These are phyloP conservation scores for Drosophila ohnishii DNA, from an alignment of 1,140 invertebrate genomes.

Conservation along the genomic window DNA sequence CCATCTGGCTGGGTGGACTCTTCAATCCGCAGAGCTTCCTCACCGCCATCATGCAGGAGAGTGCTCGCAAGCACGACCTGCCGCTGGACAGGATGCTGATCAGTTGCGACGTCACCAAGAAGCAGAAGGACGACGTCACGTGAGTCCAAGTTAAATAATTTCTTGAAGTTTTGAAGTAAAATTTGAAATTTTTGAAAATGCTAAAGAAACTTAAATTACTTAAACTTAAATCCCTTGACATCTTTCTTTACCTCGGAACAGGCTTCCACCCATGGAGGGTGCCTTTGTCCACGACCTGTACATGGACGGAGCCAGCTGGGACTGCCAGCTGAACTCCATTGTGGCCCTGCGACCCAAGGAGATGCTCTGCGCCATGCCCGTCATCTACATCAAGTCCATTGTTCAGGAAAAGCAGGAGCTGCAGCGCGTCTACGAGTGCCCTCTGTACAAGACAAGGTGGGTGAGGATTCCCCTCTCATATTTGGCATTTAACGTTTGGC, in stretches of 20 bases:
- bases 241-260: conserved; percentile 64
- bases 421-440: conserved; percentile 94
- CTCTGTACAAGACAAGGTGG: conserved; percentile 95
- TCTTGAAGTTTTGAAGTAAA: neutral
- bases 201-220: no score
- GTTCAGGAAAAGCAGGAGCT: conserved; percentile 95
- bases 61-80: conserved; percentile 97
- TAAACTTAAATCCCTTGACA: neutral
- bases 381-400: conserved; percentile 94
- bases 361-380: conserved; percentile 94
- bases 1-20: conserved; percentile 96
- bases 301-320: conserved; percentile 98
- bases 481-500: neutral
- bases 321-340: conserved; percentile 90
- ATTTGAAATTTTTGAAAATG: no score
- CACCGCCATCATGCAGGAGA: conserved; percentile 98
- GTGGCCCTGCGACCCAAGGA: conserved; percentile 94
- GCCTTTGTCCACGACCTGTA: conserved; percentile 95
- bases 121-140: conserved; percentile 92
- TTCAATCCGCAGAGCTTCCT: conserved; percentile 99
- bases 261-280: conserved; percentile 93
- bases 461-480: neutral
- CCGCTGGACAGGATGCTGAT: conserved; percentile 98
- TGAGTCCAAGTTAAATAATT: conserved; percentile 59
- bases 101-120: conserved; percentile 98